Evolutionary conservation across 2,113 vertebrate species (phyloP), one percentile per base, ranked within the genome.

Genomic region (Spea bombifrons): DNA sequence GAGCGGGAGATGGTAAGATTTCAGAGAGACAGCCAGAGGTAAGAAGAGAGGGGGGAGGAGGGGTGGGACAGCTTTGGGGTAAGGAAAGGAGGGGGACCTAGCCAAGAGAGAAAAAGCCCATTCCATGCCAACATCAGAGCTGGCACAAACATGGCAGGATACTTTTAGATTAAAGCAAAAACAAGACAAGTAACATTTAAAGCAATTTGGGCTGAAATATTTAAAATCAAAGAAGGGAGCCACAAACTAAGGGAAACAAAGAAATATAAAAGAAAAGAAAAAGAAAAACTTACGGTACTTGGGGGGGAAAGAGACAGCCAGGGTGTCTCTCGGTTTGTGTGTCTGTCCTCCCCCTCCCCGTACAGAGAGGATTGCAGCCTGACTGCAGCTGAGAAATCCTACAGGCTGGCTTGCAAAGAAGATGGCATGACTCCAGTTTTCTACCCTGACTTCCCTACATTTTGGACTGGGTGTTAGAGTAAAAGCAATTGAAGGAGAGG

Each of bases 381-480:
- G 76, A 78, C 76, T 78, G 69, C 76, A 78, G 68, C 76, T 78
- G 76, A 78, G 76, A 78, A 72, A 78, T 78, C 72, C 76, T 78
- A 78, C 76, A 78, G 76, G 76, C 76, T 78, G 76, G 76, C 76
- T 76, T 59, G 76, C 57, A 66, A 47, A 79, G 76, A 79, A 79
- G 47, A 79, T 79, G 76, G 76, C 76, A 79, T 65, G 48, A 52
- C 65, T 79, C 76, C 76, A 79, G 76, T 73, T 79, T 66, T 72
- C 76, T 59, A 48, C 70, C 49, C 76, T 79, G 76, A 79, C 76
- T 79, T 79, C 68, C 70, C 76, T 79, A 72, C 70, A 79, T 79
- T 79, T 79, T 66, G 76, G 76, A 79, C 76, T 79, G 76, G 76
- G 76, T 79, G 76, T 79, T 73, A 79, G 76, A 79, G 68, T 79